A percentile compares a stretch with the other conserved stretches of the same genome.
Evolutionary conservation across 2,888 invertebrate species (phyloP).

Genomic region (Nebria brevicollis): DNA sequence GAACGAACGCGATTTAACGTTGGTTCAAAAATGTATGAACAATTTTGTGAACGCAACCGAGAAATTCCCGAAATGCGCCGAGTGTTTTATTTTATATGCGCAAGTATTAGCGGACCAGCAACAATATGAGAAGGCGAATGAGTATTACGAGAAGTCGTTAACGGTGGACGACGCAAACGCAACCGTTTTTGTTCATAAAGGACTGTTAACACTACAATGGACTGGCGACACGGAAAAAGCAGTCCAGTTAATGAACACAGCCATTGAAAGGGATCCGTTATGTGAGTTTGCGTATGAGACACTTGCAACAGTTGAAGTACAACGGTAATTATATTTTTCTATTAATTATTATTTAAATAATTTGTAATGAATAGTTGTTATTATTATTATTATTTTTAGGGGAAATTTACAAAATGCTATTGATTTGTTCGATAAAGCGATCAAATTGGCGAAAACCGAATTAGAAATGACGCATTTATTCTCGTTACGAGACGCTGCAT

Average conservation of each 20-base stretch:
- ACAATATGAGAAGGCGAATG: slow-evolving; percentile 84
- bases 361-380: slow-evolving; percentile 16
- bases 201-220: slow-evolving; percentile 84
- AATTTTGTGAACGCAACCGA: slow-evolving; percentile 81
- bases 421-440: slow-evolving; percentile 88
- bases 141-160: slow-evolving; percentile 82
- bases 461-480: slow-evolving; percentile 91
- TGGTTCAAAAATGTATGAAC: slow-evolving; percentile 51
- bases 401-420: slow-evolving; percentile 86
- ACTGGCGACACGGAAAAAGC: slow-evolving; percentile 84
- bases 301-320: slow-evolving; percentile 93
- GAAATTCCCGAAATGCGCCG: slow-evolving; percentile 85
- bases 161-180: slow-evolving; percentile 87
- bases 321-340: slow-evolving; percentile 69
- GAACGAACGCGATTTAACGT: slow-evolving; percentile 64
- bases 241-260: slow-evolving; percentile 79
- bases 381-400: slow-evolving; percentile 65
- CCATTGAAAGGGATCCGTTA: slow-evolving; percentile 87
- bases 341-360: background rate
- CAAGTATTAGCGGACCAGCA: slow-evolving; percentile 90
- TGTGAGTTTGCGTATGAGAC: slow-evolving; percentile 97
- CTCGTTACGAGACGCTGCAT: slow-evolving; percentile 88
- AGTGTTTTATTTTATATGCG: slow-evolving; percentile 89
- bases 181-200: slow-evolving; percentile 87
- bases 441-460: slow-evolving; percentile 85